Evolutionary conservation across 2,888 invertebrate species (phyloP), one percentile per base, ranked within the genome.

Genomic region (Nowickia ferox): DNA sequence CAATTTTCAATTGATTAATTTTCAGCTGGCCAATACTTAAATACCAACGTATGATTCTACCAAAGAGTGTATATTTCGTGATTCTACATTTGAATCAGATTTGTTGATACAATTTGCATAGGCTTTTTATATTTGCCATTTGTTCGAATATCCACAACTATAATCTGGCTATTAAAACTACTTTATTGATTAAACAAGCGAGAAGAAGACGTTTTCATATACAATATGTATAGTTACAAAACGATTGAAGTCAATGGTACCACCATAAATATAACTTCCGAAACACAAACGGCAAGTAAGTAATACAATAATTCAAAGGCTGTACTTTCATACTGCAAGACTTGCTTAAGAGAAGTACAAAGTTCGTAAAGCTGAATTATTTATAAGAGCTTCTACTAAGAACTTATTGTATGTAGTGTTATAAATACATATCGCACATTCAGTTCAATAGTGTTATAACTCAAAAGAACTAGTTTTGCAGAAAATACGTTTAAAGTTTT

Each of bases 351-450:
- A 57, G 2, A 69, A 68, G 77, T 77, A 77, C 65, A 77, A 82
- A 85, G 84, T 85, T 75, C 77, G 51, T 68, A 55, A 61, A 66
- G 57, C 38, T 79, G 42, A 66, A 72, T 44, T 44, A 44, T n/a
- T 63, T 71, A 42, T 69, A n/a, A 42, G 13, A 46, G 59, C 59
- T 59, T 66, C n/a, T 51, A 42, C 30, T 40, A 42, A 69, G 42
- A 68, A 22, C 10, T 22, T 59, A 10, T 51, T 69, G 0, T 69
- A 17, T 42, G 22, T 30, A 6, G 6, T 30, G 6, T 30, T 30
- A 30, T 30, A 30, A 30, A 30, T 30, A 30, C 5, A 4, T 30
- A n/a, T n/a, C n/a, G n/a, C n/a, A n/a, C n/a, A n/a, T n/a, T n/a
- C n/a, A n/a, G n/a, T n/a, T n/a, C n/a, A n/a, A n/a, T n/a, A n/a